phyloP scores from a whole-genome alignment of 2,797 vertebrate genomes.

The Coranthus polyacanthus region DNA sequence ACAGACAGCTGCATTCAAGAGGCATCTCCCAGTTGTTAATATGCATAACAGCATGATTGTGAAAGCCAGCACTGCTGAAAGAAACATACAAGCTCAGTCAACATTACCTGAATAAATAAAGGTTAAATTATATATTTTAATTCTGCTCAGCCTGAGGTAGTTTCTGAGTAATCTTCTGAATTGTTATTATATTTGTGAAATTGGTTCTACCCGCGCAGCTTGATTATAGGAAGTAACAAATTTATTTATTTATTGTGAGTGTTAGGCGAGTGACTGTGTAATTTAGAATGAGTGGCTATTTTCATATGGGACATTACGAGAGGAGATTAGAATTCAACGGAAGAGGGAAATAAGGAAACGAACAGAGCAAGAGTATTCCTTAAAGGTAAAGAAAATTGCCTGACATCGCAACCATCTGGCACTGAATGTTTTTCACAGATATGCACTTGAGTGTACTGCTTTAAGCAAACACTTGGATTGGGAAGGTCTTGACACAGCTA shows the following conservation, averaged over 20 bases:
- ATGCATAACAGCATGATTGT: conserved; percentile 11
- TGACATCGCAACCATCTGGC: background rate
- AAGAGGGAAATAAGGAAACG: conserved; percentile 13
- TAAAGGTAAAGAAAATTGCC: conserved; percentile 3
- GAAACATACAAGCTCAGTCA: conserved; percentile 27
- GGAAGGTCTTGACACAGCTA: conserved; percentile 82
- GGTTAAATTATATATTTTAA: conserved; percentile 47
- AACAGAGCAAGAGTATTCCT: conserved; percentile 12
- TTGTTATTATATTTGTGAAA: conserved; percentile 44
- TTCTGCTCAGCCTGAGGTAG: conserved; percentile 33
- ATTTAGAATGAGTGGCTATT: conserved; percentile 45
- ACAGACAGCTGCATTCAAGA: conserved; percentile 12
- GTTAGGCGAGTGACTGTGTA: conserved; percentile 35
- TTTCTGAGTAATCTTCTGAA: conserved; percentile 41
- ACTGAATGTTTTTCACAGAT: background rate
- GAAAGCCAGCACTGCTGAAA: conserved; percentile 20
- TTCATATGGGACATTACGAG: conserved; percentile 26
- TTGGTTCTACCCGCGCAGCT: conserved; percentile 15
- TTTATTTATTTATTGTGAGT: conserved; percentile 48
- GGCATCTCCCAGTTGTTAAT: conserved; percentile 27
- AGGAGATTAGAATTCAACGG: conserved; percentile 32
- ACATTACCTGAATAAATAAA: conserved; percentile 44
- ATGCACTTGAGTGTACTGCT: conserved; percentile 2
- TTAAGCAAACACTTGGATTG: conserved; percentile 56
- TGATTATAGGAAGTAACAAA: conserved; percentile 30